A percentile compares a stretch with the other conserved stretches of the same genome.
phyloP scores from a whole-genome alignment of 2,113 vertebrate genomes.

The Dipodomys ordii region DNA sequence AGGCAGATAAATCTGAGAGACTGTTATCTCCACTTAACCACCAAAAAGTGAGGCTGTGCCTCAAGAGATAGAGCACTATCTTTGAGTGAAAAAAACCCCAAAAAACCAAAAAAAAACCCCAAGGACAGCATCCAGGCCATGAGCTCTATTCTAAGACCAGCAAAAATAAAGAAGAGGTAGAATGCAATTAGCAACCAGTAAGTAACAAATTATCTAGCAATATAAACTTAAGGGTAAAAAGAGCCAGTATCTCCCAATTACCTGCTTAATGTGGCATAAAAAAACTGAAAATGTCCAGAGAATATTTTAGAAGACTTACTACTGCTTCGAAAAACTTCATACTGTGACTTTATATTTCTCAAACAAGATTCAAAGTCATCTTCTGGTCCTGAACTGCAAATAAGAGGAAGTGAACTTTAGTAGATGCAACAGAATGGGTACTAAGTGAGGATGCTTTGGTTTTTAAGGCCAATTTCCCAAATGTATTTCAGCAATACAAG shows the following conservation, averaged over 20 bases:
- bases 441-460: neutral
- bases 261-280: neutral
- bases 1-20: too few relatives aligned
- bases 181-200: neutral
- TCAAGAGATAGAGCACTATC: too few relatives aligned
- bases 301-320: conserved; percentile 89
- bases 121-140: too few relatives aligned
- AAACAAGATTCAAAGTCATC: conserved; percentile 93
- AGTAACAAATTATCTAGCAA: neutral
- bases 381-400: conserved; percentile 88
- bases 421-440: neutral
- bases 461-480: neutral
- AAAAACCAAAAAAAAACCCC: too few relatives aligned
- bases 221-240: neutral
- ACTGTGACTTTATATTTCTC: conserved; percentile 93
- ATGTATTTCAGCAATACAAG: neutral
- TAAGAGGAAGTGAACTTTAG: conserved; percentile 54
- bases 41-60: too few relatives aligned
- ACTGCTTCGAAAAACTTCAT: conserved; percentile 94
- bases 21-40: too few relatives aligned
- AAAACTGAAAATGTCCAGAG: neutral
- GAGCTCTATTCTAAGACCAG: too few relatives aligned
- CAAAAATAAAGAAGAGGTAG: too few relatives aligned
- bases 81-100: too few relatives aligned
- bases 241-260: neutral